phyloP scores from a whole-genome alignment of 2,888 invertebrate genomes.

The Pristionchus exspectatus region DNA sequence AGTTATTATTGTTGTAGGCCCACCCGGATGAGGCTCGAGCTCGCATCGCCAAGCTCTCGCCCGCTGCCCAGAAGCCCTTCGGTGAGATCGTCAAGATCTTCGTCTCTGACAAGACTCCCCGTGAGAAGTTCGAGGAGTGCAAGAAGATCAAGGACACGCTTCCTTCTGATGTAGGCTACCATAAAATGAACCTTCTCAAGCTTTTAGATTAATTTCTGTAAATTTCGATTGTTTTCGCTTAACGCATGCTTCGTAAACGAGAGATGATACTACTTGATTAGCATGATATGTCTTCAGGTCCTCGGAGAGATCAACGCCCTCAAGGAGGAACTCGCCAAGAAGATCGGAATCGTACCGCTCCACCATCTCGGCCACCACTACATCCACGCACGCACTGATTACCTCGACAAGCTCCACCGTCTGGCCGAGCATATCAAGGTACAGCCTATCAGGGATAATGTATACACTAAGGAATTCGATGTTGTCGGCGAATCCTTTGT shows the following conservation, averaged over 20 bases:
- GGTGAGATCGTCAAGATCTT: conserved; percentile 28
- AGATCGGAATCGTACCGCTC: conserved; percentile 25
- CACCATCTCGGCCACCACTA: not conserved
- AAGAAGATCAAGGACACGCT: not conserved
- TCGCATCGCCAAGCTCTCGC: not conserved
- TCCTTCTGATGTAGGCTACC: not conserved
- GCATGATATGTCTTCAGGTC: not conserved
- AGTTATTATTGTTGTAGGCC: not conserved
- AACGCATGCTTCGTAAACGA: too few species aligned
- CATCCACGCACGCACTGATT: not conserved
- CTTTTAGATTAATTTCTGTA: too few species aligned
- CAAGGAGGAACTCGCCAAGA: conserved; percentile 36
- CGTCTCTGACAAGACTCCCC: conserved; percentile 31
- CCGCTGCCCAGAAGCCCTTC: conserved; percentile 6
- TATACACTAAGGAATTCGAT: too few species aligned
- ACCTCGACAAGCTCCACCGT: conserved; percentile 30
- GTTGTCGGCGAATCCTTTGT: too few species aligned
- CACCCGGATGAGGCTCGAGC: conserved; percentile 27
- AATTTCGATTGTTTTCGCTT: too few species aligned
- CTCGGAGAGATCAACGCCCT: conserved; percentile 36
- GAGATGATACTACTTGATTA: too few species aligned
- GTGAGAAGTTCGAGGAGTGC: conserved; percentile 9
- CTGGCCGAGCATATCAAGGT: conserved; percentile 44
- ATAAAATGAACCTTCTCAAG: too few species aligned
- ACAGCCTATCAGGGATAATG: too few species aligned